Base-by-base conservation (phyloP, 2,113 vertebrate genomes). In the Bubo bubo region DNA sequence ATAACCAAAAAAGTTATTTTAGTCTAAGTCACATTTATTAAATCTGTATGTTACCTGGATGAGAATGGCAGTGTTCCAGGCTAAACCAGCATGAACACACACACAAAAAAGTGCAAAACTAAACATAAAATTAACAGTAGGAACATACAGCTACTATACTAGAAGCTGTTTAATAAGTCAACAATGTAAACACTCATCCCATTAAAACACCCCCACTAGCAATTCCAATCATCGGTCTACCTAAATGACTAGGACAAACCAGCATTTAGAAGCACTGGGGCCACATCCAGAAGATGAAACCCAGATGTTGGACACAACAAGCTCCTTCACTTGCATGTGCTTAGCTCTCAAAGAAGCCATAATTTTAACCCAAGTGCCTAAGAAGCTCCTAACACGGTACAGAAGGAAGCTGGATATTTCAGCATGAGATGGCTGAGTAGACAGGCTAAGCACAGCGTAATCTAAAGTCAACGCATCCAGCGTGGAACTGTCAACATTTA, bases 31-130 rank as follows among this genome's bases (percentile, higher is more conserved):
- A 72, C 43, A 32, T 26, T 56, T 70, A n/a, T 52, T 30, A 87
- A 74, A 86, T n/a, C 50, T 50, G 0, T 58, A 11, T 8, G 66
- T 56, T 75, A 68, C 30, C 19, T 72, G 19, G 15, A 72, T 24
- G 12, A 68, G n/a, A 96, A 90, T 3, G 18, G n/a, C 52, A 75
- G 34, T 28, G 59, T 16, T 90, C 43, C 74, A 90, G 70, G 35
- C 9, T 72, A 90, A 95, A 67, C 8, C 80, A 63, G 28, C 1
- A 1, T 0, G 0, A 5, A 4, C 24, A 27, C 18, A 37, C 11
- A 39, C 30, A 39, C 2, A 13, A 47, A 14, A 53, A 76, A 70
- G 27, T 0, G 0, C 22, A 79, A 67, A 84, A 71, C 39, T 62
- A 49, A 86, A 70, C 37, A 30, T 20, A 47, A 77, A 77, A 66